These are phyloP conservation scores for Trilocha varians DNA, from an alignment of 2,888 invertebrate species.

Conservation along the genomic window DNA sequence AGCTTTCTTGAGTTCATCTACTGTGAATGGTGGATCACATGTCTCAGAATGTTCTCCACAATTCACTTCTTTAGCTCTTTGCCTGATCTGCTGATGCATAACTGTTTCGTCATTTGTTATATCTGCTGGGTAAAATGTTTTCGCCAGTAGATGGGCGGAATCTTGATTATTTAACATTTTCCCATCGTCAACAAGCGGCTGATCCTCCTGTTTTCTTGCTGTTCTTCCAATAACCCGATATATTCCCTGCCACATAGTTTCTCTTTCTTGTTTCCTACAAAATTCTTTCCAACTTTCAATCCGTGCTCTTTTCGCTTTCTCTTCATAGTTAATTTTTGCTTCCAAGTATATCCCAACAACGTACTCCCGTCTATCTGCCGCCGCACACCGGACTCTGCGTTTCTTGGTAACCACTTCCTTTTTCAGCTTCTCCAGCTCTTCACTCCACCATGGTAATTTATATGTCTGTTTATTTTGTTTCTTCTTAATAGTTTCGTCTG, in stretches of 20 bases:
- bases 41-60: not conserved
- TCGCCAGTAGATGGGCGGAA: not conserved
- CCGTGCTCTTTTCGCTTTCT: not conserved
- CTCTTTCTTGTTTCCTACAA: constrained; percentile 3
- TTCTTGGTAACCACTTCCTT: too few relatives aligned
- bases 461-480: not conserved
- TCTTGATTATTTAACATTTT: not conserved
- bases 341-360: not conserved
- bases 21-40: constrained; percentile 11
- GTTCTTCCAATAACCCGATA: constrained; percentile 7
- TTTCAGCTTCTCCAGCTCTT: too few relatives aligned
- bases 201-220: too few relatives aligned
- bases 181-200: constrained; percentile 1
- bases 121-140: constrained; percentile 2
- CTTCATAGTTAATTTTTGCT: not conserved
- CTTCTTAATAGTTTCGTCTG: not conserved
- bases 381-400: too few relatives aligned
- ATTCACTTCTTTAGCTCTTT: not conserved
- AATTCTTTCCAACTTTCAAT: constrained; percentile 8
- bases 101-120: not conserved
- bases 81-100: not conserved
- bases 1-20: not conserved
- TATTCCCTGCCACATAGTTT: constrained; percentile 7
- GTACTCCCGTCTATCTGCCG: not conserved
- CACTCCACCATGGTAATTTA: not conserved